Evolutionary conservation across 2,888 invertebrate species (phyloP).

Genomic region (Steinernema scapterisci): DNA sequence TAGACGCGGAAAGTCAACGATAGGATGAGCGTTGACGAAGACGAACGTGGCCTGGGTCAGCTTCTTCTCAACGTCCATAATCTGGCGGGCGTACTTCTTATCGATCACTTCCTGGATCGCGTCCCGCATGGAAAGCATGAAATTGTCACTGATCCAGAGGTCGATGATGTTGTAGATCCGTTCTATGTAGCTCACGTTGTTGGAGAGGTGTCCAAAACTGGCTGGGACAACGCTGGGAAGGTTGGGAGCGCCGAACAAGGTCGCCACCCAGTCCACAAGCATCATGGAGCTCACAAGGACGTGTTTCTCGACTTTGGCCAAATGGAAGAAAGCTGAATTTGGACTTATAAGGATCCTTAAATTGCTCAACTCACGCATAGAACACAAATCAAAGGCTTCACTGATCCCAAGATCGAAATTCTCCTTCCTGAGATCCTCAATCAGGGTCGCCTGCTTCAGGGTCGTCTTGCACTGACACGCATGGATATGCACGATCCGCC

Average conservation of each 20-base stretch:
- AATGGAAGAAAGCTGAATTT: conserved; percentile 44
- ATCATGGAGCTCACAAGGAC: neutral
- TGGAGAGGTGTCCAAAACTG: neutral
- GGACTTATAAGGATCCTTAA: too few species aligned
- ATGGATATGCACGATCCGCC: conserved; percentile 30
- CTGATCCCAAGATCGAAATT: conserved; percentile 48
- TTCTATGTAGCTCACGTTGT: conserved; percentile 28
- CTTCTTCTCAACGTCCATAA: conserved; percentile 30
- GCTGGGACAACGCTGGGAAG: conserved; percentile 12
- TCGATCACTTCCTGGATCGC: neutral
- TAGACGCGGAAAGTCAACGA: conserved; percentile 49
- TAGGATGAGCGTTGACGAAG: conserved; percentile 45
- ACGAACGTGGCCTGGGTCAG: conserved; percentile 43
- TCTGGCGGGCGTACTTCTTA: neutral
- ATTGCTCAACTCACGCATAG: conserved; percentile 37
- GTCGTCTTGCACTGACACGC: conserved; percentile 39
- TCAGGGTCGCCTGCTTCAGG: conserved; percentile 32
- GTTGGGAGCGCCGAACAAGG: conserved; percentile 9
- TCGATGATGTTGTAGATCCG: conserved; percentile 20
- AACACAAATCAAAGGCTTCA: conserved; percentile 48
- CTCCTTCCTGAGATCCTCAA: conserved; percentile 41
- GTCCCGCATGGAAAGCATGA: neutral
- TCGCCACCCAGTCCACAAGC: neutral
- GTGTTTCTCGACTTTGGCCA: conserved; percentile 38
- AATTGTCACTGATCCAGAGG: neutral